A percentile compares a stretch with the other conserved stretches of the same genome.
Evolutionary conservation across 1,140 invertebrate species (phyloP).

Genomic region (Nymphalis io): DNA sequence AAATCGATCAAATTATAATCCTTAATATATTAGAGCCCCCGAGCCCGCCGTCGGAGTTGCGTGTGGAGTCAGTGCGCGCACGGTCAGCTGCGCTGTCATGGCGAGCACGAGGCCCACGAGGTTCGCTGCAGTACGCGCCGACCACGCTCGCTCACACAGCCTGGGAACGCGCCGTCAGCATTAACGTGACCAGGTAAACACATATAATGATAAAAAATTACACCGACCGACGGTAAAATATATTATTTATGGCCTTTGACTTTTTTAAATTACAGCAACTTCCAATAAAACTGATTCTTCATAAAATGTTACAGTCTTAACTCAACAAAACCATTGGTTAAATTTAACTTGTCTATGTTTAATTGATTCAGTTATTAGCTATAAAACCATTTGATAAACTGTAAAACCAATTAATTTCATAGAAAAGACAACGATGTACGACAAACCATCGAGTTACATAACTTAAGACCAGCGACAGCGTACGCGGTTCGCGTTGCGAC

Average conservation of each 20-base stretch:
- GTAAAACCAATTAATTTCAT: conserved; percentile 18
- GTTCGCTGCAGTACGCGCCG: conserved; percentile 64
- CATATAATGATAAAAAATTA: too few species aligned
- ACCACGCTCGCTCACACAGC: conserved; percentile 52
- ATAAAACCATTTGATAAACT: not conserved
- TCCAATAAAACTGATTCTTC: too few species aligned
- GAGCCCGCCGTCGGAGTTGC: conserved; percentile 66
- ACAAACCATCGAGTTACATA: conserved; percentile 66
- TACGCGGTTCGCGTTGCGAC: conserved; percentile 72
- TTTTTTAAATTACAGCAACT: not conserved
- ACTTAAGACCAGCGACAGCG: conserved; percentile 63
- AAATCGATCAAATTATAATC: too few species aligned
- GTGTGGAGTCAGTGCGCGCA: conserved; percentile 61
- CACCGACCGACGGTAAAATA: too few species aligned
- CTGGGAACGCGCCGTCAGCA: conserved; percentile 65
- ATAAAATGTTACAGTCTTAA: too few species aligned
- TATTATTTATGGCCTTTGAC: not conserved
- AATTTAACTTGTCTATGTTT: too few species aligned
- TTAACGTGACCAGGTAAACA: conserved; percentile 69
- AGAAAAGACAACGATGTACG: conserved; percentile 64
- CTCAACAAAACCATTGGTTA: too few species aligned
- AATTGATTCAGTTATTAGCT: too few species aligned
- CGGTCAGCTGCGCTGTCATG: conserved; percentile 61
- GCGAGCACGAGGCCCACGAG: conserved; percentile 52
- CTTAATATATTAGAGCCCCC: conserved; percentile 61